Conservation (phyloP, 2,113 vertebrate genomes). For the Crotalus helleri region DNA sequence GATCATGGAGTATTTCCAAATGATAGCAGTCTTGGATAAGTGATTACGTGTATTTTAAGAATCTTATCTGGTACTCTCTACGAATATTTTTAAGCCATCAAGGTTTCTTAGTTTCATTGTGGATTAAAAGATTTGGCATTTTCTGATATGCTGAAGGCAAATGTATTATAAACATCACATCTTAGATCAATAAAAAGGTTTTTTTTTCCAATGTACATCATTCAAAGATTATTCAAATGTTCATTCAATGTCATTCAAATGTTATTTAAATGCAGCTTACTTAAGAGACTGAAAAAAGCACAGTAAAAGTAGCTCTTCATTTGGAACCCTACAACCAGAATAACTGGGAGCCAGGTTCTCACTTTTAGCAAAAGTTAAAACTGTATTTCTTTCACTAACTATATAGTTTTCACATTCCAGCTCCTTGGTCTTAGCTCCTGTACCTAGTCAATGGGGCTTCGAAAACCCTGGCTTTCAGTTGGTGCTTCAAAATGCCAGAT, state of each 20-base stretch:
- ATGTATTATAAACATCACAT: background rate
- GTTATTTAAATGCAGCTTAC: background rate
- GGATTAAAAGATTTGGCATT: background rate
- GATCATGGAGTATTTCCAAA: background rate
- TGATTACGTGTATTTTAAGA: background rate
- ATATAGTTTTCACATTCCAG: background rate
- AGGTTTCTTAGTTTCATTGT: background rate
- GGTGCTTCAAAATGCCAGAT: background rate
- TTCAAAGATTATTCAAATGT: background rate
- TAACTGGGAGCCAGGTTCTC: too few relatives aligned
- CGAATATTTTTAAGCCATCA: background rate
- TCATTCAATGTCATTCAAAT: background rate
- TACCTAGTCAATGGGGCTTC: background rate
- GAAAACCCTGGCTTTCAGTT: background rate
- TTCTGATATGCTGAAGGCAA: background rate
- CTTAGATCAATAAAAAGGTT: background rate
- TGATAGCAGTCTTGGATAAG: background rate
- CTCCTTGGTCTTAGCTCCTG: background rate
- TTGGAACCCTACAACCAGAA: background rate
- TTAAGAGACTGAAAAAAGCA: background rate
- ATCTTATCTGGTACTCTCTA: background rate
- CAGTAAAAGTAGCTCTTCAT: background rate
- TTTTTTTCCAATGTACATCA: background rate
- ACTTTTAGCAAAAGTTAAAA: too few relatives aligned
- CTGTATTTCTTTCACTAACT: background rate